Evolutionary conservation across 2,113 vertebrate species (phyloP), one percentile per base, ranked within the genome.

Genomic region (Forbesichthys agassizii): DNA sequence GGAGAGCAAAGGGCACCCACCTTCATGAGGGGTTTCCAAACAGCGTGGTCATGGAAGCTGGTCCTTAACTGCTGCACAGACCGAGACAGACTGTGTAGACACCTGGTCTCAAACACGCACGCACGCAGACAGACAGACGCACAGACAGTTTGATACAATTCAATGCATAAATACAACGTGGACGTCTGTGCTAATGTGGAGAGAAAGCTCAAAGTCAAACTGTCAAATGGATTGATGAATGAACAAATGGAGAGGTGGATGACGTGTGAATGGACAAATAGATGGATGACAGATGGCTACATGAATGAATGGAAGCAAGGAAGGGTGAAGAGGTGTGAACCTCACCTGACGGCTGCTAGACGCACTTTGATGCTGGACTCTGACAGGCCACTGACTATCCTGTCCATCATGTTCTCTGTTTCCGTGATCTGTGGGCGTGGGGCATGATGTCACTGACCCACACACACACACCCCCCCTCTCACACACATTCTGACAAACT

Each of bases 11-110:
- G 27, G 27, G 9, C 13, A 64, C 88, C 81, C 78, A 98, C 96
- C 96, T 99, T 99, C 98, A 99, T 99, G 81, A 99, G 92, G 52
- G 98, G 98, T 77, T 99, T 99, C 97, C 98, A 99, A 67, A 99
- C 97, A 0, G 98, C 96, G 11, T 99, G 98, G 87, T 99, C 98
- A 60, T 99, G 97, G 89, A 99, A 99, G 89, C 96, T 99, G 58
- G 97, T 99, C 85, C 97, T 94, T 76, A 99, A 93, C 87, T 99
- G 98, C 91, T 99, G 98, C 84, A 99, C 98, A 20, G 98, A 99
- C 78, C 97, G 95, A 16, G 98, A 99, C 64, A 99, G 95, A 93
- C 97, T 98, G 91, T 99, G 98, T 89, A 99, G 95, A 95, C 98
- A 99, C 85, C 98, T 99, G 74, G 5, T 90, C 73, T 47, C 9